Percentiles rank a stretch among this genome's conserved stretches.
These are phyloP conservation scores for Mareca penelope DNA, from an alignment of 2,797 vertebrate species.

Conservation along the genomic window DNA sequence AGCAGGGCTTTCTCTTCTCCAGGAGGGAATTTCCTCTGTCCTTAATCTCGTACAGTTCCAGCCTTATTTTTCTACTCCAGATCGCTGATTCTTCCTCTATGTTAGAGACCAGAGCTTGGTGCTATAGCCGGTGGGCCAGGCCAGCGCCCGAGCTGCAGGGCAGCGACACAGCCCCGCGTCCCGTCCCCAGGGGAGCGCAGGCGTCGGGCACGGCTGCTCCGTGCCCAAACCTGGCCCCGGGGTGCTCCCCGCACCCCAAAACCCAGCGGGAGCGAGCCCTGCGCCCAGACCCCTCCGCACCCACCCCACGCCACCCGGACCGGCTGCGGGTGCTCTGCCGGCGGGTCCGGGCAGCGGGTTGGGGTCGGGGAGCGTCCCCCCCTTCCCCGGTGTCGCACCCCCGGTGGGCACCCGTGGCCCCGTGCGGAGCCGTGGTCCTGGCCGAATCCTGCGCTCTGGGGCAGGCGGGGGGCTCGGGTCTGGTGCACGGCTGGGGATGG, in stretches of 20 bases:
- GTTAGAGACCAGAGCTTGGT: slow-evolving; percentile 62
- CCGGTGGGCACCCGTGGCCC: background rate
- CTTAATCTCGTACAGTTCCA: slow-evolving; percentile 32
- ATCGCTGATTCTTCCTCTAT: slow-evolving; percentile 61
- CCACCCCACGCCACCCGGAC: too few species aligned
- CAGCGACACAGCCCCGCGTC: background rate
- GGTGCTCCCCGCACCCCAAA: background rate
- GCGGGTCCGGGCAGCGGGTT: too few species aligned
- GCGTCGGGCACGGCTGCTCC: background rate
- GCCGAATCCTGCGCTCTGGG: background rate
- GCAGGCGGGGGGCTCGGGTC: background rate
- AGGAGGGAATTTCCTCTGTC: background rate
- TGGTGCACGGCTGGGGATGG: background rate
- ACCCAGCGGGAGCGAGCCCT: background rate
- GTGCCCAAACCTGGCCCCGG: too few species aligned
- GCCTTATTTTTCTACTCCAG: slow-evolving; percentile 69
- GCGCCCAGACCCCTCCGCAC: background rate
- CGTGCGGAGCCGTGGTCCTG: background rate
- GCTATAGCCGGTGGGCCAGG: slow-evolving; percentile 20
- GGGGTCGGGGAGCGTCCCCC: too few species aligned
- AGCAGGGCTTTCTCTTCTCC: background rate
- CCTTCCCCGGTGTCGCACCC: background rate
- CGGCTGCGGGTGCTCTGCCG: background rate
- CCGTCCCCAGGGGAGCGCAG: background rate
- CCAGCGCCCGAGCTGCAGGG: background rate